Percentiles rank a stretch among this genome's conserved stretches.
Evolutionary conservation across 2,888 invertebrate species (phyloP).

Genomic region (Drosophila subquinaria): DNA sequence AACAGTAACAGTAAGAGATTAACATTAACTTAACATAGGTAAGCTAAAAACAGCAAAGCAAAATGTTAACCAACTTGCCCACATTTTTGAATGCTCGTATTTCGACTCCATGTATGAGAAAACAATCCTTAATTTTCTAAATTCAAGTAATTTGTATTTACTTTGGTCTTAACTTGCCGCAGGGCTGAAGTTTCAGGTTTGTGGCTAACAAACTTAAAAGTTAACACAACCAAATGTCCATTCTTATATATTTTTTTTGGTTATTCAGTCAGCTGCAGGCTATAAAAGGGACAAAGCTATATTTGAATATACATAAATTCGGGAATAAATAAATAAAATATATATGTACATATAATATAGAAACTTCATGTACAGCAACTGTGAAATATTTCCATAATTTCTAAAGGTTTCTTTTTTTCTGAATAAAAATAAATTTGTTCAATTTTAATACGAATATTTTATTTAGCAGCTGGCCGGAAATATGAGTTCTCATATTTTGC

Average conservation of each 20-base stretch:
- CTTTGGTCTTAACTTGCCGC: constrained; percentile 47
- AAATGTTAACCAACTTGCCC: not conserved
- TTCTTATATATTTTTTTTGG: not conserved
- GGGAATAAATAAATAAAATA: constrained; percentile 23
- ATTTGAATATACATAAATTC: constrained; percentile 34
- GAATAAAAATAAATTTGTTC: constrained; percentile 57
- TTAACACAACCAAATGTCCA: constrained; percentile 45
- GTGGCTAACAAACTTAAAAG: constrained; percentile 55
- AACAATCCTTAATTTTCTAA: not conserved
- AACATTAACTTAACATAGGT: too few species aligned
- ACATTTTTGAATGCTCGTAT: not conserved
- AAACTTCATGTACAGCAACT: constrained; percentile 43
- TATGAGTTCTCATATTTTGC: constrained; percentile 13
- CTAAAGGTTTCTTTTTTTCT: constrained; percentile 35
- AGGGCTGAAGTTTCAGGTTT: constrained; percentile 69
- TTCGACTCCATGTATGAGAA: not conserved
- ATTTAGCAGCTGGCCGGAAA: constrained; percentile 57
- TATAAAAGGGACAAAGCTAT: constrained; percentile 27
- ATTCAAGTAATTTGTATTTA: constrained; percentile 47
- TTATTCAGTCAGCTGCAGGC: constrained; percentile 31
- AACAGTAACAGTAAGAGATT: too few species aligned
- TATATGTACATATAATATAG: constrained; percentile 14
- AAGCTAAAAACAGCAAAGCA: not conserved
- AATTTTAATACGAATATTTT: constrained; percentile 70
- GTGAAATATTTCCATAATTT: constrained; percentile 51